These are phyloP conservation scores for Delia radicum DNA, from an alignment of 1,140 invertebrate species.

Conservation along the genomic window DNA sequence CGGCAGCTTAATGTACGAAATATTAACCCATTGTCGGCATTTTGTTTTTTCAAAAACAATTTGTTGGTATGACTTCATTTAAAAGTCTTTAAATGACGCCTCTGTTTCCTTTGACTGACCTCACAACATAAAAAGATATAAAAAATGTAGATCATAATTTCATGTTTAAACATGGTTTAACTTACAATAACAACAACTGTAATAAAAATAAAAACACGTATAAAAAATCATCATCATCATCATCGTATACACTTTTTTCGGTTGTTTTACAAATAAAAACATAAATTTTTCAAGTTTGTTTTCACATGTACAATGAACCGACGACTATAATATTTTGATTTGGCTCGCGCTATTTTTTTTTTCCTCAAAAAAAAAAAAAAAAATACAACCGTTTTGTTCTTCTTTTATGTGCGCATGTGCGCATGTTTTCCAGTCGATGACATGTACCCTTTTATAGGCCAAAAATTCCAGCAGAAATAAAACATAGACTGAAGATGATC, in stretches of 20 bases:
- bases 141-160: conserved; percentile 2
- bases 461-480: not conserved
- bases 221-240: not conserved
- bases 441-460: conserved; percentile 19
- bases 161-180: not conserved
- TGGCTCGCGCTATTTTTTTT: conserved; percentile 14
- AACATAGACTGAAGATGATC: not conserved
- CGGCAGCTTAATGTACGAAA: no score
- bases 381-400: not conserved
- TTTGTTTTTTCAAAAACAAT: not conserved
- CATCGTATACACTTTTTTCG: not conserved
- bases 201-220: not conserved
- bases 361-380: not conserved
- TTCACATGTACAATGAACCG: not conserved
- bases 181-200: not conserved
- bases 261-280: no score
- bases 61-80: not conserved
- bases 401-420: no score
- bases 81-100: not conserved
- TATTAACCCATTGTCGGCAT: not conserved
- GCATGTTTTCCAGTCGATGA: conserved; percentile 8
- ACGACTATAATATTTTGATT: conserved; percentile 18
- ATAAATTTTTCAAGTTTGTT: not conserved
- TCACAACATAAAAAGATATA: not conserved
- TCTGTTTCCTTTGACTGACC: not conserved